Evolutionary conservation across 2,888 invertebrate genomes (phyloP).

Genomic region (Stenchaetothrips biformis): DNA sequence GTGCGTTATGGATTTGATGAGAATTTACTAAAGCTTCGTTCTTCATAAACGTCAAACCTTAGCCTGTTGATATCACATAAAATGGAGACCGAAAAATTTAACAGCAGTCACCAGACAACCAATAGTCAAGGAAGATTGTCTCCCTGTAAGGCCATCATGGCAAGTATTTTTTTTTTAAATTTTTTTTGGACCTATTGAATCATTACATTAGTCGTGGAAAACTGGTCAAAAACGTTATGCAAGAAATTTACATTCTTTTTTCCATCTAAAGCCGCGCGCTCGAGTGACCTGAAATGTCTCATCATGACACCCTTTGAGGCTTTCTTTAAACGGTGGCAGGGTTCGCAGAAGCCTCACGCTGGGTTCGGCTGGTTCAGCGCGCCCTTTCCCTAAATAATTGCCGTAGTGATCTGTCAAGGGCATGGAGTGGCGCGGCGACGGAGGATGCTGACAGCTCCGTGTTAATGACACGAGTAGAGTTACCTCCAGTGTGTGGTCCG

Average conservation of each 20-base stretch:
- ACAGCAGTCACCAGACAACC: no score
- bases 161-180: neutral
- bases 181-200: neutral
- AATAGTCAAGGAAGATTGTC: no score
- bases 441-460: constrained; percentile 43
- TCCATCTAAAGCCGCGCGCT: neutral
- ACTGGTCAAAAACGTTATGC: neutral
- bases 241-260: neutral
- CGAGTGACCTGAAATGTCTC: no score
- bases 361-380: no score
- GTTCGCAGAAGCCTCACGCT: constrained; percentile 36
- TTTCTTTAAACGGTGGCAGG: neutral
- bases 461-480: constrained; percentile 26
- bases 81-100: no score
- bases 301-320: neutral
- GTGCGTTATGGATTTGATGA: no score
- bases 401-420: constrained; percentile 12
- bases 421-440: constrained; percentile 34
- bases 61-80: no score
- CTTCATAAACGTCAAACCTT: no score
- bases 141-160: no score
- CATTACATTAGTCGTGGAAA: neutral
- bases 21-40: no score
- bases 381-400: no score
- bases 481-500: neutral